Base-by-base conservation (phyloP, 1,140 invertebrate species). In the Cyclargus thomasi region DNA sequence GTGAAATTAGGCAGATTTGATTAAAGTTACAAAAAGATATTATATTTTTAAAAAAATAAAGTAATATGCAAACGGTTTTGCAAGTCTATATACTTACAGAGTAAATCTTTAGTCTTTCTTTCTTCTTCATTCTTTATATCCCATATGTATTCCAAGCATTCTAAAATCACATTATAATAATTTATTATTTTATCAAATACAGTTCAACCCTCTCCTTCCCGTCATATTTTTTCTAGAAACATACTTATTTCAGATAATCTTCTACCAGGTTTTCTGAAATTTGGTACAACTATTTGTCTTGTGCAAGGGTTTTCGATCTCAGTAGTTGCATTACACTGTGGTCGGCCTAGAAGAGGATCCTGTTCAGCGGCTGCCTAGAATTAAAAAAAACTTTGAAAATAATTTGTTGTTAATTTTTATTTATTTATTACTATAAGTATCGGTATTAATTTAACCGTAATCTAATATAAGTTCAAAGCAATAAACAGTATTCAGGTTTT, bases 101-200 rank as follows among this genome's bases (percentile, higher is more conserved):
- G n/a, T n/a, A n/a, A n/a, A 8, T 59, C 55, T 20, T 18, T 8
- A 11, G 10, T 20, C 21, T 20, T 59, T 59, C 10, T 59, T 11
- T 59, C 55, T 21, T 59, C 55, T 17, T 20, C 20, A 20, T 59
- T 21, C 18, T 59, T 59, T 59, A 59, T 59, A 20, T 59, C 55
- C 55, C 55, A 59, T 20, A 59, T 59, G 18, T 59, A 59, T 20
- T 18, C 17, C 55, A 59, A 20, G 55, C 55, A 59, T 20, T 59
- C 55, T 59, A 21, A 59, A 59, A 59, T 2, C 5, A 55, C n/a
- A 55, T 55, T 18, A 20, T n/a, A 55, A n/a, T n/a, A n/a, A n/a
- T n/a, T n/a, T n/a, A n/a, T n/a, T n/a, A n/a, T n/a, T n/a, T n/a
- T n/a, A n/a, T n/a, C n/a, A n/a, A 20, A 17, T 5, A 10, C n/a